Percentiles rank a stretch among this genome's conserved stretches.
Evolutionary conservation across 2,113 vertebrate genomes (phyloP).

Genomic region (Gasterosteus nipponicus): DNA sequence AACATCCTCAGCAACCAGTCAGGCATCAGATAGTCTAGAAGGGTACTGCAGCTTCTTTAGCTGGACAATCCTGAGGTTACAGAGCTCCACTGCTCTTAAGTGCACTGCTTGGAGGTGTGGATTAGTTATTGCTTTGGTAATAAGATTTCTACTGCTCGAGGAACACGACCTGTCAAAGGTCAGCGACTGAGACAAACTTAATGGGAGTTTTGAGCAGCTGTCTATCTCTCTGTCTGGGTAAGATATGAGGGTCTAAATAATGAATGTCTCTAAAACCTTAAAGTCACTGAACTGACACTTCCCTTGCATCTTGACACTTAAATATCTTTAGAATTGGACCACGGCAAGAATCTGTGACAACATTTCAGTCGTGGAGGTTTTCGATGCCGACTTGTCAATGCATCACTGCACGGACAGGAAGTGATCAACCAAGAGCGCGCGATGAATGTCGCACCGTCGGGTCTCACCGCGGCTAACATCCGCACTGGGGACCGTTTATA

Average conservation of each 20-base stretch:
- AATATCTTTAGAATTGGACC: conserved; percentile 11
- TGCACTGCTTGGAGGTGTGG: conserved; percentile 17
- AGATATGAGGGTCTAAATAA: conserved; percentile 13
- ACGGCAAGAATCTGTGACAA: conserved; percentile 24
- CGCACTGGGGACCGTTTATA: conserved; percentile 45
- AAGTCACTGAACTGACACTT: conserved; percentile 35
- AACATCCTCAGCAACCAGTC: neutral
- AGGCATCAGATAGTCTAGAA: neutral
- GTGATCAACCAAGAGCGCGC: conserved; percentile 44
- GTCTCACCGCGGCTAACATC: conserved; percentile 50
- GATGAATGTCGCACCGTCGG: conserved; percentile 47
- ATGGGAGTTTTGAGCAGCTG: conserved; percentile 30
- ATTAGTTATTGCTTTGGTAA: conserved; percentile 39
- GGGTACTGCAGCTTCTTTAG: conserved; percentile 3
- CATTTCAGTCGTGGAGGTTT: conserved; percentile 27
- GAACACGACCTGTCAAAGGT: conserved; percentile 36
- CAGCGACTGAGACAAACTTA: conserved; percentile 9
- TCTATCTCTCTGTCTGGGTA: conserved; percentile 12
- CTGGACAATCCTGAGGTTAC: conserved; percentile 10
- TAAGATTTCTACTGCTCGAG: conserved; percentile 22
- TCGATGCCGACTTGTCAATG: conserved; percentile 29
- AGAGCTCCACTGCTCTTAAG: conserved; percentile 15
- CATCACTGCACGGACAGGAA: conserved; percentile 12
- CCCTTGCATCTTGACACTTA: conserved; percentile 18
- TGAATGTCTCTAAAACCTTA: conserved; percentile 25